Base-by-base conservation (phyloP, 2,888 invertebrate genomes). In the Stenodera caucasica region DNA sequence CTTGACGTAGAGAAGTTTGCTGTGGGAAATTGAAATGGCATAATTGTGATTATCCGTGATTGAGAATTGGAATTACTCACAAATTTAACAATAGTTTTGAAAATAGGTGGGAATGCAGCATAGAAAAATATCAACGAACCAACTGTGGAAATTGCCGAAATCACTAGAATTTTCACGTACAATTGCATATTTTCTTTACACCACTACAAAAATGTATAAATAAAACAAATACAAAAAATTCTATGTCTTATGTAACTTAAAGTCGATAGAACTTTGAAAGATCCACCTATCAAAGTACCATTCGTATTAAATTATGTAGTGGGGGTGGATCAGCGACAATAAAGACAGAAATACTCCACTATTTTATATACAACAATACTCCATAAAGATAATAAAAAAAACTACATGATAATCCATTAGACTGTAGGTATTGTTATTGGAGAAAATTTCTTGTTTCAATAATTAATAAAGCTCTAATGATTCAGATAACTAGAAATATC, bases 161-260 rank as follows among this genome's bases (percentile, higher is more conserved):
- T 30, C 32, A 58, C 58, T 18, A 61, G 8, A 61, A 61, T 58
- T 58, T 61, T 61, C 1, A 49, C 52, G 2, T 58, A 54, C 7
- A 55, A 45, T 30, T 61, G 61, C 61, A 61, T 52, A 12, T 18
- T 26, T 29, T 7, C 9, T 21, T 21, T 7, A n/a, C n/a, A n/a
- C n/a, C 21, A 21, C 21, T 21, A 12, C 9, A 1, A n/a, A 45
- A 12, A 45, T 1, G 9, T 45, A 7, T 40, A 8, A n/a, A 45
- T 21, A 7, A 45, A 45, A 45, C n/a, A 45, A 9, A 26, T 26
- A 26, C n/a, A n/a, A n/a, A n/a, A n/a, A n/a, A n/a, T n/a, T n/a
- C n/a, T n/a, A n/a, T n/a, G n/a, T n/a, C n/a, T n/a, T n/a, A n/a
- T n/a, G n/a, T n/a, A n/a, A n/a, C n/a, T n/a, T n/a, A n/a, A n/a